A percentile compares a stretch with the other conserved stretches of the same genome.
phyloP scores from a whole-genome alignment of 2,888 invertebrate species.

The Nasonia oneida region DNA sequence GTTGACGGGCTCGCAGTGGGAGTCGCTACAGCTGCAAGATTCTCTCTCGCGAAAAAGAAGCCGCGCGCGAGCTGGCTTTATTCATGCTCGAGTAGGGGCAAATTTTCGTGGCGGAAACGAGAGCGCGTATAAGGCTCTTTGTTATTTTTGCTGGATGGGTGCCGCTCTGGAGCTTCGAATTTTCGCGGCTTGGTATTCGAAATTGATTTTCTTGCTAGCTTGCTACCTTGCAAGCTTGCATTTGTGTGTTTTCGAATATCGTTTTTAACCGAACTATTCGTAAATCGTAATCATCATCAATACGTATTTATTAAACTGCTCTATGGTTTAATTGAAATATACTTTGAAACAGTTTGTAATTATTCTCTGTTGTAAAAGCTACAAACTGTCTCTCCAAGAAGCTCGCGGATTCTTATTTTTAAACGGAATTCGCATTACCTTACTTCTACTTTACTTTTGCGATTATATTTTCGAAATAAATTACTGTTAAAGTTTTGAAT shows the following conservation, averaged over 20 bases:
- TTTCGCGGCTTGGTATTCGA: neutral
- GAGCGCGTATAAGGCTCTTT: neutral
- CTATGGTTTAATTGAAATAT: no score
- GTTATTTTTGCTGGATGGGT: neutral
- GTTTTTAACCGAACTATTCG: no score
- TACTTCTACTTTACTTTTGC: neutral
- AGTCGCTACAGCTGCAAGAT: neutral
- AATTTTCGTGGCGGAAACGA: neutral
- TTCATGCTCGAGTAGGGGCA: slow-evolving; percentile 34
- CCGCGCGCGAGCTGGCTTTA: slow-evolving; percentile 2
- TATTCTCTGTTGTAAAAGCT: no score
- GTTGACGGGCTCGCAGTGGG: slow-evolving; percentile 14
- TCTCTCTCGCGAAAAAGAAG: neutral
- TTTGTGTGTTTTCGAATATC: neutral
- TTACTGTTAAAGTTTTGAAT: neutral
- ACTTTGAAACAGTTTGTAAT: no score
- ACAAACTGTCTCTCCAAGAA: neutral
- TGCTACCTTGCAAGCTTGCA: neutral
- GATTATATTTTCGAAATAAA: neutral
- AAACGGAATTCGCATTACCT: neutral
- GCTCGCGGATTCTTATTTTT: neutral
- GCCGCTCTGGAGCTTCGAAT: neutral
- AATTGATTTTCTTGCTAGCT: neutral
- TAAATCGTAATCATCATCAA: no score
- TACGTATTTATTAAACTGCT: no score